Base-by-base conservation (phyloP, 1,140 invertebrate genomes). In the Phymorhynchus buccinoides region DNA sequence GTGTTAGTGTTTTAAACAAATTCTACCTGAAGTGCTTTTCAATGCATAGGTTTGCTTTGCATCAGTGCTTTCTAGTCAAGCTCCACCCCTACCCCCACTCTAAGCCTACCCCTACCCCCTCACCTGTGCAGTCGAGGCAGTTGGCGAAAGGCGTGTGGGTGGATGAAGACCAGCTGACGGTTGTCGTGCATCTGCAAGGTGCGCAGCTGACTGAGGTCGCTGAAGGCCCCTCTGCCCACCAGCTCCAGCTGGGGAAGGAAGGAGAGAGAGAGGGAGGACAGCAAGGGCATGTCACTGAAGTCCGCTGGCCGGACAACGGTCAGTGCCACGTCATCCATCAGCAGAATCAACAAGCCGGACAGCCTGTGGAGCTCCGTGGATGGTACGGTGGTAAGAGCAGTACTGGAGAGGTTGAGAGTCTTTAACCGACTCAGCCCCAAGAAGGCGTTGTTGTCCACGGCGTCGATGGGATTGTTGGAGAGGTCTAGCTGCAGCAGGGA, bases 211-310 rank as follows among this genome's bases (percentile, higher is more conserved):
- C 90, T 89, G 30, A 94, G 87, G 87, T 94, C 92, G 79, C 88
- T 88, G 86, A 94, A 94, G 0, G 94, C 91, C 41, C 90, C 87
- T 27, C 88, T 84, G 75, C 94, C 94, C n/a, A 94, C 89, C 0
- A 94, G 88, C 16, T 37, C 48, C 9, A 94, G 89, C 35, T 90
- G 84, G 4, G 91, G 91, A 90, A 93, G 91, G 75, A 92, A 90
- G 48, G 90, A 90, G 0, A 94, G 77, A 27, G 90, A 90, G 16
- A 94, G 83, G 42, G 88, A 85, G 4, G 88, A 84, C 83, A 94
- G 94, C 83, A 94, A 94, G 1, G 56, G 12, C 56, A 62, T 16
- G 14, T 27, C 12, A 77, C 92, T 91, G 7, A 89, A 86, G 22
- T 14, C 56, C 22, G 0, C 14, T 0, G 88, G 86, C 39, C 88